These are phyloP conservation scores for Bothrops jararaca DNA, from an alignment of 2,113 vertebrate genomes.

Conservation along the genomic window DNA sequence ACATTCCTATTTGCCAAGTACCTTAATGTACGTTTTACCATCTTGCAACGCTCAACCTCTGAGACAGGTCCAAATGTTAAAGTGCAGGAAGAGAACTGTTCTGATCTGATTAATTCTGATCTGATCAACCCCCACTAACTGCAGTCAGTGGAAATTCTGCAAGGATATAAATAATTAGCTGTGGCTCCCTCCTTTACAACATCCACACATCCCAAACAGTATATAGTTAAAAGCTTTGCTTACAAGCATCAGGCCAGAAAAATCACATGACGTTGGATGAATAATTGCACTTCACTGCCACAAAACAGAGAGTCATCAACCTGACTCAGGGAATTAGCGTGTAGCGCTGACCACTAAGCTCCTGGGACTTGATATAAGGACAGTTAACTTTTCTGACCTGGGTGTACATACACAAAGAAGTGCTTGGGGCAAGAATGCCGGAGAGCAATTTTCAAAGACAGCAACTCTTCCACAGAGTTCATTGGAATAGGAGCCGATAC, in stretches of 20 bases:
- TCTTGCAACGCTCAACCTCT: neutral
- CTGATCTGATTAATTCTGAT: neutral
- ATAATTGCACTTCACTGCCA: neutral
- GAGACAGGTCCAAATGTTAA: neutral
- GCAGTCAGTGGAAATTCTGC: neutral
- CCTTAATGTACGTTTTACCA: neutral
- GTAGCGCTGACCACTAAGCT: neutral
- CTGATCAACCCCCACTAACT: neutral
- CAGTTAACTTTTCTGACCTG: neutral
- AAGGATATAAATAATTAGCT: conserved; percentile 3
- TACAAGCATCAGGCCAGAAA: neutral
- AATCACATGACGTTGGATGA: neutral
- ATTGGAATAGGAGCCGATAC: neutral
- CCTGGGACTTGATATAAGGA: neutral
- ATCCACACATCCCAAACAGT: neutral
- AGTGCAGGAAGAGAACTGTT: neutral
- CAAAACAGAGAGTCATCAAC: neutral
- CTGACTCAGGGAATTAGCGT: neutral
- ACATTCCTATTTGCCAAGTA: neutral
- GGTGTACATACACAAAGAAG: neutral
- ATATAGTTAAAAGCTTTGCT: neutral
- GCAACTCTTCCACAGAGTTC: neutral
- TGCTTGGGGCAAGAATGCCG: neutral
- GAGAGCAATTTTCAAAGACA: neutral
- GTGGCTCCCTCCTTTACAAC: too few relatives aligned